Evolutionary conservation across 2,888 invertebrate genomes (phyloP), one percentile per base, ranked within the genome.

Genomic region (Saturnia japonica): DNA sequence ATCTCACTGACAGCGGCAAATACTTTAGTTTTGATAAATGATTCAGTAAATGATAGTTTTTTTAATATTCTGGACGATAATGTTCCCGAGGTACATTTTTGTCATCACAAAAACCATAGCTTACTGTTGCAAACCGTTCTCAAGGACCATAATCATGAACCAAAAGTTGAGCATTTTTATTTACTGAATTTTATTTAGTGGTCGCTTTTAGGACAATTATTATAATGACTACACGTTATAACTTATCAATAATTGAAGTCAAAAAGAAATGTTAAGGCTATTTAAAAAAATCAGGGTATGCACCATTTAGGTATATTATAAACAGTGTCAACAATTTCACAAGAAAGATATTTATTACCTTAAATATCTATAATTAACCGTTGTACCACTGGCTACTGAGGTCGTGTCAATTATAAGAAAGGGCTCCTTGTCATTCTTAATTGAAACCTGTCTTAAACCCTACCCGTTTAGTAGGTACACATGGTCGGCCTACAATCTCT

Each of bases 401-500:
- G 67, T 42, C 43, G 16, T 67, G 70, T 70, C 66, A 67, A 54
- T 54, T 66, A 64, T 40, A n/a, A 67, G 40, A 51, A 43, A 70
- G 66, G 66, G 54, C 54, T 60, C n/a, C 22, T n/a, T 51, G 47
- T 47, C 57, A 40, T 40, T 64, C 8, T 66, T 67, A 71, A 69
- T 69, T 57, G 67, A 25, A 45, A 69, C 62, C 51, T 69, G 62
- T 69, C 69, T 67, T 19, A 25, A 67, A 42, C 25, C 57, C n/a
- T n/a, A n/a, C n/a, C 34, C 47, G 62, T 60, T 43, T 6, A 25
- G 19, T 69, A 19, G 28, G 14, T 28, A 28, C 28, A 60, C 14
- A 67, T 40, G 69, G 72, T 51, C 69, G 47, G 62, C 69, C 72
- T 40, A 71, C 51, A 54, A 47, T 60, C 54, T 67, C 54, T 47